phyloP scores from a whole-genome alignment of 2,797 vertebrate genomes.

The Lepus townsendii region DNA sequence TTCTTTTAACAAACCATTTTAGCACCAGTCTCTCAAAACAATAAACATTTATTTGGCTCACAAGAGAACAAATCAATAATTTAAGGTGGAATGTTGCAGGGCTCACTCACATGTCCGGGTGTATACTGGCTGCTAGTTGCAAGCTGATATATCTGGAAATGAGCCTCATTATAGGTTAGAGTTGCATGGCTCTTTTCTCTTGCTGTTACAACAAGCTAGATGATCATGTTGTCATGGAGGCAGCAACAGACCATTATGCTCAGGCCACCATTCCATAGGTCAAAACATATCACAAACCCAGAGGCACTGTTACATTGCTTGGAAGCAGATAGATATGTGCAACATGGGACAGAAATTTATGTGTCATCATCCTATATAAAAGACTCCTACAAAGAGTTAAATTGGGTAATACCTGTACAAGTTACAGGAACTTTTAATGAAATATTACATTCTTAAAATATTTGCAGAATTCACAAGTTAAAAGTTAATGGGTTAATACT shows the following conservation, averaged over 20 bases:
- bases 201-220: not conserved
- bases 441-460: no score
- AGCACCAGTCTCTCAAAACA: not conserved
- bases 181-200: not conserved
- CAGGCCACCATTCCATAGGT: not conserved
- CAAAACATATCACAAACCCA: not conserved
- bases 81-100: not conserved
- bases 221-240: not conserved
- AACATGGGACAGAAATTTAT: not conserved
- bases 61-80: not conserved
- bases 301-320: not conserved
- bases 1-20: not conserved
- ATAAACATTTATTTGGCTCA: not conserved
- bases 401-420: no score
- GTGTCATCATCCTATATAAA: no score
- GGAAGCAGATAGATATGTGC: not conserved
- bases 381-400: no score
- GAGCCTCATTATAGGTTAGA: no score
- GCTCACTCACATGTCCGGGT: not conserved
- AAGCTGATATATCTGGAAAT: not conserved
- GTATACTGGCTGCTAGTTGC: not conserved
- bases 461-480: no score
- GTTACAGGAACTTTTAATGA: no score
- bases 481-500: not conserved
- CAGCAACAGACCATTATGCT: not conserved